Evolutionary conservation across 2,888 invertebrate genomes (phyloP), one percentile per base, ranked within the genome.

Genomic region (Prostheceraeus crozeri): DNA sequence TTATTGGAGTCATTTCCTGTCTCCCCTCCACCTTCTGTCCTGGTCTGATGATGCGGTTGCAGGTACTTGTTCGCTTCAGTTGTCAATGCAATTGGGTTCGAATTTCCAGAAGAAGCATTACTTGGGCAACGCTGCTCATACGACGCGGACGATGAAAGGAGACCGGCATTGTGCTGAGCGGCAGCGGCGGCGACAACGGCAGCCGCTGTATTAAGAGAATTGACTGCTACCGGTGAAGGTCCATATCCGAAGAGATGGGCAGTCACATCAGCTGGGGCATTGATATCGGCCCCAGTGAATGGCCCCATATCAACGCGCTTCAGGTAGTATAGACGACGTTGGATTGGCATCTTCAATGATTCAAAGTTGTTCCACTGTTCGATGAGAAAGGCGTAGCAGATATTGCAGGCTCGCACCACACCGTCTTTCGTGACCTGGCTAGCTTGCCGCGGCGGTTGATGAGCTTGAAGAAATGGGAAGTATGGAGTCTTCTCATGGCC

Each of bases 361-460:
- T 91, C 90, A 75, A 87, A 87, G 64, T 84, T 82, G 69, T 90
- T 87, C 91, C 91, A 91, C 77, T 91, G 91, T 75, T 89, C 86
- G 59, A 84, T 81, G 40, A 91, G 82, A 70, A 89, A 82, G 55
- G 85, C 84, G 77, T 85, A 87, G 78, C 91, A 91, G 28, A 90
- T 82, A 75, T 83, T 83, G 78, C 91, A 91, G 61, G 85, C 83
- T 67, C 84, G 82, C 35, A 87, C 84, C 16, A 69, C 65, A 2
- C 77, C 78, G 60, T 76, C 76, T 11, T 68, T 64, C 23, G 68
- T 68, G 8, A 73, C 73, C 10, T 67, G 66, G 35, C 78, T 75
- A 67, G 81, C 77, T n/a, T 85, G 85, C 59, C 81, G 79, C 0
- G 91, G 90, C 11, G 88, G 84, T 65, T 87, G 85, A 78, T 90